Evolutionary conservation across 1,140 invertebrate species (phyloP), one percentile per base, ranked within the genome.

Genomic region (Plectus sambesii): DNA sequence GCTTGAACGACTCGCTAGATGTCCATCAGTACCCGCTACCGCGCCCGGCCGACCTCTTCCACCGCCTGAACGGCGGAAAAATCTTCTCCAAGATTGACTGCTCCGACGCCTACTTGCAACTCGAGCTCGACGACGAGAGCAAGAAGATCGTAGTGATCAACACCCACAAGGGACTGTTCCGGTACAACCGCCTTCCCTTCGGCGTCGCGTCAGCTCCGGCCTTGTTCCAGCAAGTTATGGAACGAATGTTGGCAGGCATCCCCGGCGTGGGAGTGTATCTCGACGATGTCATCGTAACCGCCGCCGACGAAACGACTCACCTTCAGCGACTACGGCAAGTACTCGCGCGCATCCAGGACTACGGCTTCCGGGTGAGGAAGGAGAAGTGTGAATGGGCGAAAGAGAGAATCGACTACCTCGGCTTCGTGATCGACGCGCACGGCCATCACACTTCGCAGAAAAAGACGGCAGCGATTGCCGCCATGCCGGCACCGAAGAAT

Each of bases 161-260:
- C 42, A 63, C 61, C 8, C 60, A 58, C 15, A 12, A 4, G 8
- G 60, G 61, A 2, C 35, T 57, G 26, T 61, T 42, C 33, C 40
- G 39, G 15, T 61, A 58, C 42, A 17, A 57, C 25, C 27, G 68
- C 33, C 41, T 76, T 5, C 66, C 62, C 3, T 78, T 75, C 65
- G 75, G 73, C 6, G 66, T 78, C 4, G 67, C 69, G 47, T 67
- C 65, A 17, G 72, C 74, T 0, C 72, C 75, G 17, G 55, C 63
- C n/a, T 69, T 74, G 47, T 79, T 77, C 51, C 72, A 78, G 55
- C 33, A 66, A 48, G 60, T 70, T 15, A 73, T 78, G 19, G 70
- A 74, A 30, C 49, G 65, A 48, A 53, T 71, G 3, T 42, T 76
- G 6, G 20, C 42, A 33, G 58, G 54, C 22, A 39, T 72, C 4